Evolutionary conservation across 2,888 invertebrate genomes (phyloP).

Genomic region (Halocaridina rubra): DNA sequence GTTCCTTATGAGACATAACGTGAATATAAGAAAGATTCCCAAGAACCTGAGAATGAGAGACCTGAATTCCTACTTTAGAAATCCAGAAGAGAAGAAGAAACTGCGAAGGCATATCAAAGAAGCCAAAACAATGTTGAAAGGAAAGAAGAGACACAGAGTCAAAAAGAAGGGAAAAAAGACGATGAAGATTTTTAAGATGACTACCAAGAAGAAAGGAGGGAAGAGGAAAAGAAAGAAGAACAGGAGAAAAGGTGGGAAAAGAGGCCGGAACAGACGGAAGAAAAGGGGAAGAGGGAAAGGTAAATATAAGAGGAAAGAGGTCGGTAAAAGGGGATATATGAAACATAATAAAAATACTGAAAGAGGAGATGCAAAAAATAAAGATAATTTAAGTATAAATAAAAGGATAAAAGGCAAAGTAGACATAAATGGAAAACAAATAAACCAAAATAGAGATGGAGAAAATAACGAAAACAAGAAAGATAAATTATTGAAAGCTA

Average conservation of each 20-base stretch:
- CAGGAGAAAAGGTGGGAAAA: background rate
- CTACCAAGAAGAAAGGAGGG: background rate
- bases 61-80: background rate
- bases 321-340: background rate
- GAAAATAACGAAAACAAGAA: background rate
- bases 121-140: background rate
- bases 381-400: no score
- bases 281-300: background rate
- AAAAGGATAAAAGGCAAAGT: background rate
- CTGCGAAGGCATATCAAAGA: background rate
- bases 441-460: background rate
- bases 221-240: background rate
- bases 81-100: background rate
- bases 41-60: background rate
- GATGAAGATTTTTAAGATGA: background rate
- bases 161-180: background rate
- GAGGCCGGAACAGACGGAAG: background rate
- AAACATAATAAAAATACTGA: background rate
- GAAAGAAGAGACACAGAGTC: background rate
- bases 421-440: background rate
- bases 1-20: background rate
- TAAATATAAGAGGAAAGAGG: background rate
- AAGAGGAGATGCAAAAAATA: no score
- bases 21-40: background rate
- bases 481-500: background rate